phyloP scores from a whole-genome alignment of 2,797 vertebrate genomes.

The Trachops cirrhosus region DNA sequence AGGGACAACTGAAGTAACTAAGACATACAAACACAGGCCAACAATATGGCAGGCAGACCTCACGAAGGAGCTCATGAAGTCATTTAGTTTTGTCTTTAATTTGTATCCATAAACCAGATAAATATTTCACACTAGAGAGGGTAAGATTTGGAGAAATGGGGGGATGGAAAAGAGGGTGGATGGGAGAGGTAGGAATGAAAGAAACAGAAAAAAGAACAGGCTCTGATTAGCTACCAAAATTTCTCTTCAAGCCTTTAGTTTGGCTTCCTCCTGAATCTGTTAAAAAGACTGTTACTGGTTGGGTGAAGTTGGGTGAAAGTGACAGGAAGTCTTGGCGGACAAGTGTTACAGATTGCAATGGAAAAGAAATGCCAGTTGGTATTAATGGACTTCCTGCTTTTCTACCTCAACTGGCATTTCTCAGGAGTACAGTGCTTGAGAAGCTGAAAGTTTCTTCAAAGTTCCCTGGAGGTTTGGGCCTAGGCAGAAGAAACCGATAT shows the following conservation, averaged over 20 bases:
- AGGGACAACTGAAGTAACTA: background rate
- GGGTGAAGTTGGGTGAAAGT: constrained; percentile 1
- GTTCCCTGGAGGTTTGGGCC: background rate
- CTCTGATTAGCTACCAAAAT: background rate
- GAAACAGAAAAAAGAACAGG: background rate
- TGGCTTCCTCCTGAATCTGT: constrained; percentile 42
- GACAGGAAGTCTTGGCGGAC: background rate
- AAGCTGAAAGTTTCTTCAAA: background rate
- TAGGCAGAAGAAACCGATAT: background rate
- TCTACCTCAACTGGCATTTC: background rate
- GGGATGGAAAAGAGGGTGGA: background rate
- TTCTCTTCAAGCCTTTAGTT: constrained; percentile 2
- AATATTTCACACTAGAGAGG: background rate
- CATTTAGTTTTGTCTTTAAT: constrained; percentile 10
- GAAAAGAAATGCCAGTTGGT: background rate
- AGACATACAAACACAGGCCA: background rate
- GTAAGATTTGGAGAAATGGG: background rate
- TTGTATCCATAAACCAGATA: background rate
- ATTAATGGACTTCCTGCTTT: background rate
- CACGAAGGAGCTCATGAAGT: background rate
- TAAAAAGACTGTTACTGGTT: constrained; percentile 42
- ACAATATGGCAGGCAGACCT: background rate
- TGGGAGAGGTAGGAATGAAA: background rate
- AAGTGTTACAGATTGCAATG: background rate
- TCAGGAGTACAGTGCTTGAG: background rate